Evolutionary conservation across 2,113 vertebrate genomes (phyloP), one percentile per base, ranked within the genome.

Genomic region (Astur gentilis): DNA sequence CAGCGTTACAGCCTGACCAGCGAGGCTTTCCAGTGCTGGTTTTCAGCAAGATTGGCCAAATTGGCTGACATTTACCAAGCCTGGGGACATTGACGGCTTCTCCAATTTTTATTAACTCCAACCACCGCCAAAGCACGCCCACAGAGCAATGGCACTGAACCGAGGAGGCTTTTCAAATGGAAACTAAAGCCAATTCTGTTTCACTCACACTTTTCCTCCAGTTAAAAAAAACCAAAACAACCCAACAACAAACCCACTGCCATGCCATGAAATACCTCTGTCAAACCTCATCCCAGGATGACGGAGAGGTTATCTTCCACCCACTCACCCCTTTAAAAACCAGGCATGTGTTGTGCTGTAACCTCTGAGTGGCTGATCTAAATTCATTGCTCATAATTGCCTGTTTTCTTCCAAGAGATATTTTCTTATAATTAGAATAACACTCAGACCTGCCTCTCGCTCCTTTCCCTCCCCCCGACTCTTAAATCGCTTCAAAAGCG

Each of bases 361-460:
- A 49, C 60, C 62, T 82, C 58, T 1, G 22, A 88, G 76, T 26
- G 54, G 44, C 55, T 87, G 69, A 85, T 96, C 95, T 82, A 66
- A 93, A 97, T 78, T 81, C 1, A 3, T 83, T 84, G 83, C 75
- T 96, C 64, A 26, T 92, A 92, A 91, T 89, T 92, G 91, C 47
- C 77, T 83, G 79, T 87, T 96, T 97, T 82, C 87, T 95, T 93
- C 58, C 66, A 32, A 40, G 58, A 95, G 62, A 83, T 90, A 81
- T 88, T 86, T 90, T 94, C 89, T 96, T 83, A 60, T 77, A 90
- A 94, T 95, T 73, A 96, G 80, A 93, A 93, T 81, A 95, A 80
- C 78, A 77, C 82, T 65, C 75, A 91, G 93, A 93, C 84, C 87
- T 94, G 54, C 78, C 62, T 85, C 75, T 89, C 7, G 19, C 65